Conservation (phyloP, 2,888 invertebrate genomes). For the Cheilosia urbana region DNA sequence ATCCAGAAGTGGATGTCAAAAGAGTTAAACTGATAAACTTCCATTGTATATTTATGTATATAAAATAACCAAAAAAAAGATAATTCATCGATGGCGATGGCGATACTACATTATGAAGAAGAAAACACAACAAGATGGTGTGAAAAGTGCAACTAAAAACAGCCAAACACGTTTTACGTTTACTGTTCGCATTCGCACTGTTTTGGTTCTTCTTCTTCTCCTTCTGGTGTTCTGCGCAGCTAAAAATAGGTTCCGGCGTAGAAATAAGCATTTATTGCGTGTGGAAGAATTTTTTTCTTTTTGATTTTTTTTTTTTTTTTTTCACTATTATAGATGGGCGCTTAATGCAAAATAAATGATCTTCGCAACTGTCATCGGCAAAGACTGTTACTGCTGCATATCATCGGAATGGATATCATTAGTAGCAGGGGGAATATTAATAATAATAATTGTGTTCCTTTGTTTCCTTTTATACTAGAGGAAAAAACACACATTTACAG, state of each 20-base stretch:
- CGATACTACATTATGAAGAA: neutral
- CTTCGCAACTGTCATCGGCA: constrained; percentile 22
- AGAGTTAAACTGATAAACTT: constrained; percentile 39
- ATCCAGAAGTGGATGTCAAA: constrained; percentile 33
- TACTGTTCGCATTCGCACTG: neutral
- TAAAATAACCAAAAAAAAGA: constrained; percentile 10
- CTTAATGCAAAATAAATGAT: constrained; percentile 69
- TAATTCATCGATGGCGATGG: constrained; percentile 4
- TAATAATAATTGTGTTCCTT: constrained; percentile 45
- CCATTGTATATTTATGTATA: no score
- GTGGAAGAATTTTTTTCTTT: constrained; percentile 13
- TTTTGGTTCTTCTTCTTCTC: constrained; percentile 4
- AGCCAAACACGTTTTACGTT: constrained; percentile 4
- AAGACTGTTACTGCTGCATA: constrained; percentile 40
- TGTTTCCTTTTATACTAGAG: constrained; percentile 33
- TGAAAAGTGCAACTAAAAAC: constrained; percentile 17
- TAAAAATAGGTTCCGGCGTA: constrained; percentile 61
- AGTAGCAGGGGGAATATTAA: constrained; percentile 43
- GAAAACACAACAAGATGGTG: neutral
- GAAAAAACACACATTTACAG: neutral
- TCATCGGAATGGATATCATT: constrained; percentile 55
- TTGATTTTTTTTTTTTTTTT: no score
- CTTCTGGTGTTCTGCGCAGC: constrained; percentile 53
- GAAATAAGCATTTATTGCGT: constrained; percentile 38
- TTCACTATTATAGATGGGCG: constrained; percentile 28